phyloP scores from a whole-genome alignment of 2,888 invertebrate species.

The Agapostemon virescens region DNA sequence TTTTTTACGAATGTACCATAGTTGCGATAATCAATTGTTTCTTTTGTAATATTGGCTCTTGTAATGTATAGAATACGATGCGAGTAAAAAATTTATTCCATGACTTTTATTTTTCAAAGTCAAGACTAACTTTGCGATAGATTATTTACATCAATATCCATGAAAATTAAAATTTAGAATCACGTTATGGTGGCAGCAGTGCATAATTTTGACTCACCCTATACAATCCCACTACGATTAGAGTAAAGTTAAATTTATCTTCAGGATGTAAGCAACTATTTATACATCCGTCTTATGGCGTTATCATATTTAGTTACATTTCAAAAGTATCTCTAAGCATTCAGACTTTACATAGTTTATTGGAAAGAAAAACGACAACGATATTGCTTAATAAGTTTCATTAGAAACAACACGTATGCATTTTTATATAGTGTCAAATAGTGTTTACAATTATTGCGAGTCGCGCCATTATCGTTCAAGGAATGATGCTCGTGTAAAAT shows the following conservation, averaged over 20 bases:
- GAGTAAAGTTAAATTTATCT: slow-evolving; percentile 8
- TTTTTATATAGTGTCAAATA: not conserved
- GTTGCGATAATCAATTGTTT: slow-evolving; percentile 9
- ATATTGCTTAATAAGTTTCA: slow-evolving; percentile 1
- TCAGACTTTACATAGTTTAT: not conserved
- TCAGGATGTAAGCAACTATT: not conserved
- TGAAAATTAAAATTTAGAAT: not conserved
- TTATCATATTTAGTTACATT: not conserved
- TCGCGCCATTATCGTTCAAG: not conserved
- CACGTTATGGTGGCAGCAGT: not conserved
- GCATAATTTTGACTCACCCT: not conserved
- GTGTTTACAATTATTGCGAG: not conserved
- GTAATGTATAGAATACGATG: not conserved
- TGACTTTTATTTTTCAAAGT: not conserved
- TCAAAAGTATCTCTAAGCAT: not conserved
- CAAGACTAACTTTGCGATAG: not conserved
- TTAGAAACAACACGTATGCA: not conserved
- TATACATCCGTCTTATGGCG: not conserved
- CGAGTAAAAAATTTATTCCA: not conserved
- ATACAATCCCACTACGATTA: slow-evolving; percentile 27
- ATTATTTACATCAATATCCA: not conserved
- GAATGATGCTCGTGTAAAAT: slow-evolving; percentile 51
- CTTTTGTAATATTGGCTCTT: not conserved
- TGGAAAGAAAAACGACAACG: not conserved
- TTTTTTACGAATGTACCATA: not conserved